These are phyloP conservation scores for Mimachlamys varia DNA, from an alignment of 2,888 invertebrate species.

Conservation along the genomic window DNA sequence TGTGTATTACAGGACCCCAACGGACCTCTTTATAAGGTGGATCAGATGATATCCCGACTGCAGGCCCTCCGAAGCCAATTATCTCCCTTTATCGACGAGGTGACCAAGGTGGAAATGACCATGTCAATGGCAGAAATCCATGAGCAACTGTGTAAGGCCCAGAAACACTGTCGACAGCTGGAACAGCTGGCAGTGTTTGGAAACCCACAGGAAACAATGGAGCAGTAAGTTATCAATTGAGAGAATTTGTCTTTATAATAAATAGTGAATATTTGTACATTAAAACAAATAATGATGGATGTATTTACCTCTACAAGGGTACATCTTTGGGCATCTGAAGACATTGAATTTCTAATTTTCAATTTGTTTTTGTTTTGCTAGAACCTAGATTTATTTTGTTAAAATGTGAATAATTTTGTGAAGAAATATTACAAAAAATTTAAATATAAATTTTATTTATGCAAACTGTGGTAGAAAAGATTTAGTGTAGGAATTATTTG, in stretches of 20 bases:
- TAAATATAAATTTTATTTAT: not conserved
- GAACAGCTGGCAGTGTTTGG: constrained; percentile 43
- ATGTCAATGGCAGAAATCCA: constrained; percentile 70
- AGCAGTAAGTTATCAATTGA: constrained; percentile 40
- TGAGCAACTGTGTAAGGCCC: constrained; percentile 70
- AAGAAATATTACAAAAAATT: not conserved
- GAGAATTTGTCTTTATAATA: not conserved
- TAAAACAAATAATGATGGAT: not conserved
- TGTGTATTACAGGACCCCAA: constrained; percentile 43
- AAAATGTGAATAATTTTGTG: not conserved
- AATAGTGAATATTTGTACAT: constrained; percentile 27
- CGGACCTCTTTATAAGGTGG: constrained; percentile 58
- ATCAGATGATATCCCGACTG: constrained; percentile 68
- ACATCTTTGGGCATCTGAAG: not conserved
- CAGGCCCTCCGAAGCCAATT: constrained; percentile 67
- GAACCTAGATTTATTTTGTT: not conserved
- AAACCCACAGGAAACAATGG: not conserved
- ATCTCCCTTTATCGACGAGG: constrained; percentile 70
- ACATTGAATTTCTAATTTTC: not conserved
- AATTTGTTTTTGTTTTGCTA: not conserved
- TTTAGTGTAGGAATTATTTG: no score
- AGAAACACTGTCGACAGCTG: constrained; percentile 64
- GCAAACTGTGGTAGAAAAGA: no score
- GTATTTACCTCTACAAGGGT: not conserved
- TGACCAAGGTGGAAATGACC: constrained; percentile 63